phyloP scores from a whole-genome alignment of 2,797 vertebrate genomes.

The Anguilla pacifica region DNA sequence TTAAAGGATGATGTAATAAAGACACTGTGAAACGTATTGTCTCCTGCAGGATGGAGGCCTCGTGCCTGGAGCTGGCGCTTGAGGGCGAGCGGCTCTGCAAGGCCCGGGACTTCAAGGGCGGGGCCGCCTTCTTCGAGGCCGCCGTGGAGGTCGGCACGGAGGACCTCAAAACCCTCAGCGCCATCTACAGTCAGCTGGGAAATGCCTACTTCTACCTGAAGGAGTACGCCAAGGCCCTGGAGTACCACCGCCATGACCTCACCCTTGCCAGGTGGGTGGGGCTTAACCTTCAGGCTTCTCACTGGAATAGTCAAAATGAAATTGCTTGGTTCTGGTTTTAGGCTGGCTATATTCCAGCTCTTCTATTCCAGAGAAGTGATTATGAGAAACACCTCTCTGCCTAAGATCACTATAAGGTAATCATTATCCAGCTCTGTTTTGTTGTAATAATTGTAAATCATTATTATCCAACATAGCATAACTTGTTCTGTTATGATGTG shows the following conservation, averaged over 20 bases:
- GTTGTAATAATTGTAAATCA: background rate
- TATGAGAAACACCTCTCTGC: background rate
- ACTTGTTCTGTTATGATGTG: background rate
- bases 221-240: constrained; percentile 90
- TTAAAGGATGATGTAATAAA: background rate
- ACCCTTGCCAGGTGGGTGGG: constrained; percentile 87
- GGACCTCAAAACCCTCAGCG: constrained; percentile 95
- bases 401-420: background rate
- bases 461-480: background rate
- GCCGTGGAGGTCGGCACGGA: constrained; percentile 95
- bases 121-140: constrained; percentile 91
- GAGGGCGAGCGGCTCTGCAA: constrained; percentile 96
- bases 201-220: constrained; percentile 98
- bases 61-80: constrained; percentile 91
- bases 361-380: background rate
- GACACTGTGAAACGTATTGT: background rate
- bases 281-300: background rate
- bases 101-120: constrained; percentile 90
- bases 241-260: constrained; percentile 93
- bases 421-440: background rate
- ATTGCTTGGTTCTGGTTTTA: background rate
- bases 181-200: constrained; percentile 98
- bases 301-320: background rate
- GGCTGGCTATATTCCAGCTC: background rate
- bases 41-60: constrained; percentile 89